These are phyloP conservation scores for Zaprionus camerounensis DNA, from an alignment of 1,140 invertebrate genomes.

Conservation along the genomic window DNA sequence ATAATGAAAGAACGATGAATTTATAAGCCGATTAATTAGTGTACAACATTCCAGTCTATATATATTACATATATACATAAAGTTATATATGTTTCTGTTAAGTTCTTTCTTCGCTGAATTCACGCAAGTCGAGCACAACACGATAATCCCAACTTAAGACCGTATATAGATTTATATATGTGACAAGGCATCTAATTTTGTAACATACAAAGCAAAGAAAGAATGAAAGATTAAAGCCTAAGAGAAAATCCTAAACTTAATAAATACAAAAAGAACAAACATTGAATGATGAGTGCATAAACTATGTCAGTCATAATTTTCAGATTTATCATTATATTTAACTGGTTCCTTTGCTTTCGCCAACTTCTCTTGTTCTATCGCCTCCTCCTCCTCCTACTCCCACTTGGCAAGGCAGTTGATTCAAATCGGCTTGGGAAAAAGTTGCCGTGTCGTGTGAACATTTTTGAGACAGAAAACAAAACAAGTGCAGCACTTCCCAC, in stretches of 20 bases:
- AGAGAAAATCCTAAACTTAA: conserved; percentile 44
- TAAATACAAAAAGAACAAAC: conserved; percentile 48
- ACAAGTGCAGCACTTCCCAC: conserved; percentile 78
- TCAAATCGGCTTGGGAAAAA: conserved; percentile 74
- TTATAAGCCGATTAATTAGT: conserved; percentile 3
- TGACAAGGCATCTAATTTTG: conserved; percentile 56
- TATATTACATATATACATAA: background rate
- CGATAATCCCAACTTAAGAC: conserved; percentile 15
- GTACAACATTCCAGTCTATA: conserved; percentile 29
- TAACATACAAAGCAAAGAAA: conserved; percentile 52
- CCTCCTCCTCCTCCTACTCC: background rate
- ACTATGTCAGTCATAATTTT: conserved; percentile 45
- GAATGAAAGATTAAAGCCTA: conserved; percentile 50
- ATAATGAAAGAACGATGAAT: background rate
- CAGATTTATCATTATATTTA: conserved; percentile 53
- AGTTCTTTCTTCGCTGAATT: conserved; percentile 9
- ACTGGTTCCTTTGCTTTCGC: conserved; percentile 9
- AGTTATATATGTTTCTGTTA: background rate
- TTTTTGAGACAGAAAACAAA: conserved; percentile 61
- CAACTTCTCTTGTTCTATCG: background rate
- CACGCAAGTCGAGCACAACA: conserved; percentile 11
- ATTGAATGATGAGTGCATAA: conserved; percentile 11
- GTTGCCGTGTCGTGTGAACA: conserved; percentile 72
- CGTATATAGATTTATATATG: conserved; percentile 25
- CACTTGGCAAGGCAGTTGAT: conserved; percentile 24